A percentile compares a stretch with the other conserved stretches of the same genome.
Conservation (phyloP, 2,888 invertebrate genomes). For the Pristionchus japonicus region DNA sequence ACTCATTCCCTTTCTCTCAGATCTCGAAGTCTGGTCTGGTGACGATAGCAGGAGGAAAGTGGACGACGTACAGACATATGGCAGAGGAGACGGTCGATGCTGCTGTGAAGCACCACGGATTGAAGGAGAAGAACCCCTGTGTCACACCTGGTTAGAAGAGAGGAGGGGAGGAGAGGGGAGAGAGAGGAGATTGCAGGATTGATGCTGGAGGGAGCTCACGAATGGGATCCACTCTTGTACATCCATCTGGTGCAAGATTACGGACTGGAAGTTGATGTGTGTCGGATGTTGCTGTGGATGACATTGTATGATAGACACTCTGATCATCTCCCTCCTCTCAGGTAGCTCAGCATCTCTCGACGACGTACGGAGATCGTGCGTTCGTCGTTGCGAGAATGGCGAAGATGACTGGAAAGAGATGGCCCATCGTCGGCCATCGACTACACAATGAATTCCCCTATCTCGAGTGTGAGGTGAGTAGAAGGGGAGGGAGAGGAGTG, state of each 20-base stretch:
- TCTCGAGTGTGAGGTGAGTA: slow-evolving; percentile 91
- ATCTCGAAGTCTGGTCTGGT: slow-evolving; percentile 82
- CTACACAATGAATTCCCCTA: slow-evolving; percentile 98
- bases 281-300: too few relatives aligned
- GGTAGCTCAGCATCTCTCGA: slow-evolving; percentile 93
- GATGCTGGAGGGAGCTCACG: slow-evolving; percentile 94
- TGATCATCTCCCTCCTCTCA: slow-evolving; percentile 87
- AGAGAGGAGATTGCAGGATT: slow-evolving; percentile 81
- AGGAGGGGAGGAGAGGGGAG: neutral
- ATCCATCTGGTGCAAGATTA: slow-evolving; percentile 98
- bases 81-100: slow-evolving; percentile 95
- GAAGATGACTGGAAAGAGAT: slow-evolving; percentile 91
- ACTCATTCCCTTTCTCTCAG: too few relatives aligned
- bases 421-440: slow-evolving; percentile 97
- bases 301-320: too few relatives aligned
- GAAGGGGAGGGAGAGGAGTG: neutral
- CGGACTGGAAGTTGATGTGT: slow-evolving; percentile 93
- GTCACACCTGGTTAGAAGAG: slow-evolving; percentile 54
- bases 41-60: slow-evolving; percentile 98
- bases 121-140: slow-evolving; percentile 59
- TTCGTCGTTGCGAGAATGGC: slow-evolving; percentile 98
- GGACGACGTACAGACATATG: slow-evolving; percentile 99
- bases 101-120: slow-evolving; percentile 81
- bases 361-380: slow-evolving; percentile 96
- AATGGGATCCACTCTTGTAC: slow-evolving; percentile 97